phyloP scores from a whole-genome alignment of 2,797 vertebrate genomes.

The Darevskia mixta region DNA sequence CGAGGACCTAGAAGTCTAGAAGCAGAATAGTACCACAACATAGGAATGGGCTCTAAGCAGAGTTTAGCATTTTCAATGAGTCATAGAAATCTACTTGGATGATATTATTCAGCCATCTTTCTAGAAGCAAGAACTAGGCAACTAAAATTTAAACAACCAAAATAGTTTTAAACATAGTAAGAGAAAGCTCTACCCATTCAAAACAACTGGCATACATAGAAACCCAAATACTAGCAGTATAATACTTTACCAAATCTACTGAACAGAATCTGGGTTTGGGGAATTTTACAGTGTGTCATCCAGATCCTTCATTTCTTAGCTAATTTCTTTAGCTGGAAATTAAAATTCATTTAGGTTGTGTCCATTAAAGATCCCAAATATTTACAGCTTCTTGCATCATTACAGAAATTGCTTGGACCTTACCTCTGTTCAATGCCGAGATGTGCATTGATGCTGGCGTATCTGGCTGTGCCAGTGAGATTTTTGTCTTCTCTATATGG shows the following conservation, averaged over 20 bases:
- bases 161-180: background rate
- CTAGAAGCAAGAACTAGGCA: background rate
- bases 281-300: conserved; percentile 2
- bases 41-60: background rate
- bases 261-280: background rate
- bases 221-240: background rate
- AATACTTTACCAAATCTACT: background rate
- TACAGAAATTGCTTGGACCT: conserved; percentile 47
- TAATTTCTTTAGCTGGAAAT: conserved; percentile 10
- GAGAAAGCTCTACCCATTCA: background rate
- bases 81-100: background rate
- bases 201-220: background rate
- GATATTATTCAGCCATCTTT: background rate
- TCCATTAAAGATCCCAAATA: background rate
- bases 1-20: background rate
- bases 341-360: conserved; percentile 15
- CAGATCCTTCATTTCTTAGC: background rate
- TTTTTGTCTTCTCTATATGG: conserved; percentile 99
- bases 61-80: background rate
- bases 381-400: conserved; percentile 25
- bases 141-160: conserved; percentile 11
- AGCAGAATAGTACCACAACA: background rate
- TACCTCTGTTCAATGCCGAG: conserved; percentile 99
- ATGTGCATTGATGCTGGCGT: conserved; percentile 99
- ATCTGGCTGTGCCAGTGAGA: conserved; percentile 97